Conservation (phyloP, 1,140 invertebrate genomes). For the Holcopasites calliopsidis region DNA sequence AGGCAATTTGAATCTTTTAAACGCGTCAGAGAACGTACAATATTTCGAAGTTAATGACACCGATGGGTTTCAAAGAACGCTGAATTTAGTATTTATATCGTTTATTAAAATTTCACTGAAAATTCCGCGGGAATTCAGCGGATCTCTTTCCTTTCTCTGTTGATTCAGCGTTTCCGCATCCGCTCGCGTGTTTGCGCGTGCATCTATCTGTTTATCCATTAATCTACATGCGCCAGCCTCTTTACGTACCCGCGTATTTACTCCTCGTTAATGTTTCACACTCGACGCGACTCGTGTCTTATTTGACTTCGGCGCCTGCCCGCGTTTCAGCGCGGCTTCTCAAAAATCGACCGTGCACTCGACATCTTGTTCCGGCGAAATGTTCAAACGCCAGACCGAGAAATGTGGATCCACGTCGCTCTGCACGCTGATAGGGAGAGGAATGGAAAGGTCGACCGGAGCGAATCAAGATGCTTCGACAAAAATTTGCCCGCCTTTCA, state of each 20-base stretch:
- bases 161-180: no score
- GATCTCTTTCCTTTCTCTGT: not conserved
- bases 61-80: not conserved
- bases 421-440: not conserved
- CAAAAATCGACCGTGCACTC: not conserved
- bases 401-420: not conserved
- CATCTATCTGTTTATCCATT: conserved; percentile 20
- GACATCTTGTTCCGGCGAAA: not conserved
- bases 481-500: not conserved
- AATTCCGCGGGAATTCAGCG: not conserved
- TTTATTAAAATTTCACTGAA: not conserved
- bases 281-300: not conserved
- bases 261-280: conserved; percentile 26
- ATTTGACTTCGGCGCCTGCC: not conserved
- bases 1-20: not conserved
- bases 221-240: not conserved
- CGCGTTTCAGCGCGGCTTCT: not conserved
- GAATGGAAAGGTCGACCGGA: no score
- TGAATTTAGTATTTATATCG: conserved; percentile 5
- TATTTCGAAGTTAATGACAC: not conserved
- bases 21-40: not conserved
- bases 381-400: not conserved
- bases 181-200: not conserved
- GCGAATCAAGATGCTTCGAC: not conserved
- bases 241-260: conserved; percentile 18